phyloP scores from a whole-genome alignment of 2,797 vertebrate species.

The Simalia tracyae region DNA sequence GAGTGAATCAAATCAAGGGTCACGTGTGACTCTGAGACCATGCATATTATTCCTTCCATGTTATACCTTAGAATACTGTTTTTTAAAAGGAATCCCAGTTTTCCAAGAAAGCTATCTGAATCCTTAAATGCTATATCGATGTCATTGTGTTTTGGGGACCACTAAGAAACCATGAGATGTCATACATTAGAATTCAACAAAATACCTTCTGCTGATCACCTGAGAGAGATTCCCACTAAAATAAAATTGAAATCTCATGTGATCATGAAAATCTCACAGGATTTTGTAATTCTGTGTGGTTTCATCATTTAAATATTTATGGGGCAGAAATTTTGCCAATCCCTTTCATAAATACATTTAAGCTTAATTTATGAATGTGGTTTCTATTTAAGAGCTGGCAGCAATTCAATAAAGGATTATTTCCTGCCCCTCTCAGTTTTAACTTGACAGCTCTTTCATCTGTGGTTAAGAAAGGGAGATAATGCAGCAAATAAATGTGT shows the following conservation, averaged over 20 bases:
- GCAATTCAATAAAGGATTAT: conserved; percentile 42
- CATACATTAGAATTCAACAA: neutral
- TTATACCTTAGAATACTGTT: neutral
- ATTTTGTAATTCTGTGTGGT: neutral
- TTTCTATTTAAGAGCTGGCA: conserved; percentile 53
- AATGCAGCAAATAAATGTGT: conserved; percentile 3
- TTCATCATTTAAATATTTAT: neutral
- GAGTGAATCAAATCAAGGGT: neutral
- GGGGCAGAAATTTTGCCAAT: neutral
- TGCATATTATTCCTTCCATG: neutral
- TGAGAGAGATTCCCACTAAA: neutral
- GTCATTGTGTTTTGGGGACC: neutral
- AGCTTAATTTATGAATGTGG: conserved; percentile 30
- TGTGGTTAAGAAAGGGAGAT: conserved; percentile 7
- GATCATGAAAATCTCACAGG: neutral
- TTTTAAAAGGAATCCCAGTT: neutral
- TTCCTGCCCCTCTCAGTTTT: conserved; percentile 8
- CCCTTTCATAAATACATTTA: neutral
- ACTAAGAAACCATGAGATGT: neutral
- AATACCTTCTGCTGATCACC: neutral
- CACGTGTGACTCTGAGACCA: neutral
- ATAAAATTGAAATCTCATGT: neutral
- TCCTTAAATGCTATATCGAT: neutral
- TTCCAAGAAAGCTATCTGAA: neutral
- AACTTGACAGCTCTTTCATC: neutral